Percentiles rank a stretch among this genome's conserved stretches.
These are phyloP conservation scores for Parazoanthus darwini DNA, from an alignment of 92 coral and sea anemone species.

Conservation along the genomic window DNA sequence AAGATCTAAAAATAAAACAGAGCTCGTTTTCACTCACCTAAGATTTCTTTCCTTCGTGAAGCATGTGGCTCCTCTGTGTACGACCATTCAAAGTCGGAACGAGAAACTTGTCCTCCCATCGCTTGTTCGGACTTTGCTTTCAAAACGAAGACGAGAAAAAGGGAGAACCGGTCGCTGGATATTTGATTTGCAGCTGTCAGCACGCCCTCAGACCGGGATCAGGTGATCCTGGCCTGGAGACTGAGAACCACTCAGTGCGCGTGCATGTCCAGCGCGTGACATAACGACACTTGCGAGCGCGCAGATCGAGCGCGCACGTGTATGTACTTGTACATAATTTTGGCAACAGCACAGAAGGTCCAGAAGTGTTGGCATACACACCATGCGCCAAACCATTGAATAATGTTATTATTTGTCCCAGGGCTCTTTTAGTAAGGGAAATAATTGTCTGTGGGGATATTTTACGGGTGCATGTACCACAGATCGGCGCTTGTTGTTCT, in stretches of 20 bases:
- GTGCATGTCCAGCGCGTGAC: not conserved
- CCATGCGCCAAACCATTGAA: too few relatives aligned
- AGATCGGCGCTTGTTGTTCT: too few relatives aligned
- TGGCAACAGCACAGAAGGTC: too few relatives aligned
- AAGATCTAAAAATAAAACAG: not conserved
- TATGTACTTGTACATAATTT: too few relatives aligned
- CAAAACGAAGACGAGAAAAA: not conserved
- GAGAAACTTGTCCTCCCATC: constrained; percentile 98
- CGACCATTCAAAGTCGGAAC: constrained; percentile 95
- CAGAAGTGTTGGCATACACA: too few relatives aligned
- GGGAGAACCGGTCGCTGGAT: not conserved
- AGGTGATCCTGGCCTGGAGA: constrained; percentile 28
- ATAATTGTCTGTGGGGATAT: too few relatives aligned
- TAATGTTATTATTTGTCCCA: too few relatives aligned
- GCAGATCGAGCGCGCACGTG: too few relatives aligned
- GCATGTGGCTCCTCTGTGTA: constrained; percentile 99
- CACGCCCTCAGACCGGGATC: constrained; percentile 36
- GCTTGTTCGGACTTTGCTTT: not conserved
- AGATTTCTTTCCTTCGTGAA: constrained; percentile 91
- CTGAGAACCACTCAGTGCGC: not conserved
- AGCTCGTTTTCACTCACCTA: constrained; percentile 61
- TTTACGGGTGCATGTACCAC: too few relatives aligned
- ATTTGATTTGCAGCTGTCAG: constrained; percentile 41
- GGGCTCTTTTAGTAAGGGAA: too few relatives aligned
- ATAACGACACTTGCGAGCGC: not conserved